These are phyloP conservation scores for Cyrtorhinus lividipennis DNA, from an alignment of 1,140 invertebrate genomes.

Conservation along the genomic window DNA sequence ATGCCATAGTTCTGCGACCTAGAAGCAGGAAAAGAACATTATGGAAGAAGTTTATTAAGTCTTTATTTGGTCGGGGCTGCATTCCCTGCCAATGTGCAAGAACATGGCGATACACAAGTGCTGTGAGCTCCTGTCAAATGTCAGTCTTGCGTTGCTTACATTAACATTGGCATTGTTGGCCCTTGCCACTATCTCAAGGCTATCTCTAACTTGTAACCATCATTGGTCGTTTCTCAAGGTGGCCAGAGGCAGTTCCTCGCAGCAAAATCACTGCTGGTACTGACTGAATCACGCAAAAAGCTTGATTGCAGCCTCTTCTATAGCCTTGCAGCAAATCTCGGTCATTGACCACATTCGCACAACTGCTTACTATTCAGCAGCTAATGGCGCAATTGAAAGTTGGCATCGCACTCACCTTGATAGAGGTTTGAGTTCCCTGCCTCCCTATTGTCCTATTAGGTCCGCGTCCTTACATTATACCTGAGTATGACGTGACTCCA, in stretches of 20 bases:
- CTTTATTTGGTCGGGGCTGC: too few relatives aligned
- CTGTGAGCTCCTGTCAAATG: neutral
- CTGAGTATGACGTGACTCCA: too few relatives aligned
- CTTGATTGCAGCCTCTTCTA: neutral
- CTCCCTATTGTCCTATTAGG: too few relatives aligned
- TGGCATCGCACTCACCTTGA: conserved; percentile 24
- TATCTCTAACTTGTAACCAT: neutral
- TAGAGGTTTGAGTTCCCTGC: too few relatives aligned
- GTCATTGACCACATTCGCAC: conserved; percentile 12
- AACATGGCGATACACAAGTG: neutral
- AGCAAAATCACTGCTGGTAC: neutral
- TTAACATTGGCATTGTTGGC: neutral
- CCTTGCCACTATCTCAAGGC: neutral
- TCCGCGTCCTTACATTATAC: too few relatives aligned
- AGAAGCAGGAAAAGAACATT: too few relatives aligned
- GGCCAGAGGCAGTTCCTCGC: neutral
- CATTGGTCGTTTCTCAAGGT: neutral
- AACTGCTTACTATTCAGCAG: conserved; percentile 25
- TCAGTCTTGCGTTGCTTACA: neutral
- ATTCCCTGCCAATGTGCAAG: neutral
- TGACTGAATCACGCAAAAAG: neutral
- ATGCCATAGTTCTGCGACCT: too few relatives aligned
- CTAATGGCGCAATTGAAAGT: conserved; percentile 28
- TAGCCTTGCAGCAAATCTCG: neutral
- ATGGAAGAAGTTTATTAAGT: too few relatives aligned